A percentile compares a stretch with the other conserved stretches of the same genome.
Evolutionary conservation across 1,140 invertebrate species (phyloP).

Genomic region (Sarcophaga peregrina): DNA sequence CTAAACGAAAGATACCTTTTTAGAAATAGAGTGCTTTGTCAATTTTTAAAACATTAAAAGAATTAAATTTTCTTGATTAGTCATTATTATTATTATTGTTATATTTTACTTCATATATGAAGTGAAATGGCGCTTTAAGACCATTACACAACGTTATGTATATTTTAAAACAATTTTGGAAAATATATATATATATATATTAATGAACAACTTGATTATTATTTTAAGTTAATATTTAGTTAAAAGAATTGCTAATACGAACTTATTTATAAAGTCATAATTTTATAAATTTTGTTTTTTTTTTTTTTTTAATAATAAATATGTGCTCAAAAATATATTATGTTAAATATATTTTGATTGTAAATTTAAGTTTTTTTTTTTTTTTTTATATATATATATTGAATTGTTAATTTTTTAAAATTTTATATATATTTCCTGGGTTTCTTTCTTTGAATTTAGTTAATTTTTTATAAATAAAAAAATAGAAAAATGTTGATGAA

Average conservation of each 20-base stretch:
- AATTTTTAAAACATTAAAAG: not conserved
- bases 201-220: no score
- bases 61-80: not conserved
- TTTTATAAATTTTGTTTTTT: conserved; percentile 24
- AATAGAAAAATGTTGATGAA: conserved; percentile 11
- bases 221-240: not conserved
- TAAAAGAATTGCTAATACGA: conserved; percentile 34
- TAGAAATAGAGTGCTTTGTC: not conserved
- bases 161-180: not conserved
- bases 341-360: conserved; percentile 15
- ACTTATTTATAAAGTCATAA: conserved; percentile 37
- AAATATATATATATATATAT: not conserved
- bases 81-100: not conserved
- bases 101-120: not conserved
- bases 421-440: not conserved
- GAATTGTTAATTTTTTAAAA: not conserved
- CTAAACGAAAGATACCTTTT: no score
- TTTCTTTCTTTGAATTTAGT: conserved; percentile 8
- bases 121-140: not conserved
- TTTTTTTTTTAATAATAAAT: conserved; percentile 5
- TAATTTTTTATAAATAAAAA: not conserved
- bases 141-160: not conserved
- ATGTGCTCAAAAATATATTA: conserved; percentile 31
- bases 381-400: no score
- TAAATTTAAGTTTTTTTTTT: conserved; percentile 18